Percentiles rank a stretch among this genome's conserved stretches.
phyloP scores from a whole-genome alignment of 35 echinoderm and acorn worm genomes.

The Stichopus chloronotus region DNA sequence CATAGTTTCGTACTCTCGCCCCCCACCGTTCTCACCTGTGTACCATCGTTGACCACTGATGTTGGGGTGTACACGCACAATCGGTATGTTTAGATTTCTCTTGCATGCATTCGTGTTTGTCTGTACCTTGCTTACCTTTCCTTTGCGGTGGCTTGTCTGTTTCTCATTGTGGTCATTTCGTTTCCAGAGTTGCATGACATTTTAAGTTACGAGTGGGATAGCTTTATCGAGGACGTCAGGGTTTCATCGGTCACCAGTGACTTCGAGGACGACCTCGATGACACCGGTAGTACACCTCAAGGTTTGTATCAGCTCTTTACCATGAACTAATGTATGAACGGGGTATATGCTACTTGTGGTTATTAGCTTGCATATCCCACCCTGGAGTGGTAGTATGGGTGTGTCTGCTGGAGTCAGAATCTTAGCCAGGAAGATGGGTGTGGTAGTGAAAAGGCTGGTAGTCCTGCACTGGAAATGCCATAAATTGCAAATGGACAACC shows the following conservation, averaged over 20 bases:
- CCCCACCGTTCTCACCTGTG: neutral
- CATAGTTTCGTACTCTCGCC: too few species aligned
- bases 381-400: too few species aligned
- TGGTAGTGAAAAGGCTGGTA: too few species aligned
- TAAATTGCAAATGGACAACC: too few species aligned
- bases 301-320: constrained; percentile 37
- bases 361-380: too few species aligned
- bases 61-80: neutral
- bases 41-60: neutral
- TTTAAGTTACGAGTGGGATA: constrained; percentile 85
- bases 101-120: constrained; percentile 20
- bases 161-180: constrained; percentile 49
- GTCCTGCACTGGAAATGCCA: too few species aligned
- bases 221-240: constrained; percentile 93
- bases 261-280: constrained; percentile 82
- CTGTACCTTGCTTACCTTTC: neutral
- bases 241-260: constrained; percentile 92
- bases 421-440: too few species aligned
- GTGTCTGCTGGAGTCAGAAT: too few species aligned
- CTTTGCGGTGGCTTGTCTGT: neutral
- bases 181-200: constrained; percentile 79
- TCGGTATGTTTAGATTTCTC: neutral
- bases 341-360: too few species aligned
- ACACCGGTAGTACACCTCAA: constrained; percentile 1
- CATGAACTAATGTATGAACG: neutral